Evolutionary conservation across 1,140 invertebrate genomes (phyloP).

Genomic region (Euwallacea similis): DNA sequence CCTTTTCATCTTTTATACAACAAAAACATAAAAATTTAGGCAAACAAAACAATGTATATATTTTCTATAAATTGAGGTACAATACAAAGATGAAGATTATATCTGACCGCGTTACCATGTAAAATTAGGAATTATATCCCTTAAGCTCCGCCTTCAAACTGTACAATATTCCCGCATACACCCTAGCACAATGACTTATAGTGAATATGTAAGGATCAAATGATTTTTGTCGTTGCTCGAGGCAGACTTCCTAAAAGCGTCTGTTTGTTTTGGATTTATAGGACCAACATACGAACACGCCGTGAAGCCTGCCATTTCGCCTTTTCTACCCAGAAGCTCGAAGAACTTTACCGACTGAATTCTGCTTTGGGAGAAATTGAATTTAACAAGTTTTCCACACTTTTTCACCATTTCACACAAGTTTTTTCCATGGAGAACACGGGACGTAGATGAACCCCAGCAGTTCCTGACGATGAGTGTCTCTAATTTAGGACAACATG

Average conservation of each 20-base stretch:
- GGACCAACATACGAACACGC: slow-evolving; percentile 32
- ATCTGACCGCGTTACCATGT: no score
- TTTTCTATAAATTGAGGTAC: no score
- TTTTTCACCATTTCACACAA: slow-evolving; percentile 35
- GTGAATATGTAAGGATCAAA: background rate
- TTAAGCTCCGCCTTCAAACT: no score
- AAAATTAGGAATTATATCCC: no score
- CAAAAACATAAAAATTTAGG: no score
- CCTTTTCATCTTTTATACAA: no score
- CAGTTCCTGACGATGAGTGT: slow-evolving; percentile 35
- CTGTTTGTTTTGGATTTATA: slow-evolving; percentile 29
- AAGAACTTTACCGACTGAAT: slow-evolving; percentile 42
- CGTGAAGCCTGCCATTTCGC: slow-evolving; percentile 1
- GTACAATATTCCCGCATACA: background rate
- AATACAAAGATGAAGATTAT: no score
- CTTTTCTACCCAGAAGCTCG: slow-evolving; percentile 16
- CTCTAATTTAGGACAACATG: slow-evolving; percentile 29
- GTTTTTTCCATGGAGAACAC: slow-evolving; percentile 18
- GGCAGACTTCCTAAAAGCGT: slow-evolving; percentile 22
- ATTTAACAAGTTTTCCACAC: slow-evolving; percentile 31
- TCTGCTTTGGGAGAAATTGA: slow-evolving; percentile 32
- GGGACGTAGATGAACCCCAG: slow-evolving; percentile 27
- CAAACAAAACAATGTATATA: no score
- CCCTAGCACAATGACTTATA: background rate
- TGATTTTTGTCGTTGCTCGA: slow-evolving; percentile 1